Evolutionary conservation across 2,888 invertebrate genomes (phyloP).

Genomic region (Aproaerema taeniolella): DNA sequence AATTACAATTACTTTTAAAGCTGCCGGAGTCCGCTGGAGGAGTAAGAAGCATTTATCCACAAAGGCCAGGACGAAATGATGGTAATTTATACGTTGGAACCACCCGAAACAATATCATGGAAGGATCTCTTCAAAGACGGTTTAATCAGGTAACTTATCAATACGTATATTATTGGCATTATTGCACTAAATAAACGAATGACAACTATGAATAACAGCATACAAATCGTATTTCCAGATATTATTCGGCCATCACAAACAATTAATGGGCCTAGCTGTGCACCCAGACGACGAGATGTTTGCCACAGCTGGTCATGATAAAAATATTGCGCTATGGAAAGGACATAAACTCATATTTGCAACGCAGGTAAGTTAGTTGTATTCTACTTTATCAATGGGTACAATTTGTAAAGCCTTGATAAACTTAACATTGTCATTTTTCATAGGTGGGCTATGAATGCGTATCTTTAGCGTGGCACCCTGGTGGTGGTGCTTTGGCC

Average conservation of each 20-base stretch:
- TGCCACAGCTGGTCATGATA: constrained; percentile 94
- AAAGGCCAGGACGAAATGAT: constrained; percentile 91
- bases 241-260: constrained; percentile 92
- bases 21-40: constrained; percentile 92
- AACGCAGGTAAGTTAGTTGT: constrained; percentile 79
- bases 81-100: constrained; percentile 95
- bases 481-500: constrained; percentile 90
- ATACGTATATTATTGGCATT: too few species aligned
- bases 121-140: constrained; percentile 92
- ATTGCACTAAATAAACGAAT: too few species aligned
- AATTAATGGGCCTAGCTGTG: constrained; percentile 91
- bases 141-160: constrained; percentile 89
- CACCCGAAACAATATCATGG: constrained; percentile 91
- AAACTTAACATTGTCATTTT: not conserved
- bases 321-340: constrained; percentile 93
- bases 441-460: constrained; percentile 90
- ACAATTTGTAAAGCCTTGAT: not conserved
- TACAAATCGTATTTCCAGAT: too few species aligned
- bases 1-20: constrained; percentile 57
- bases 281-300: constrained; percentile 95
- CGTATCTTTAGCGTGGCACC: constrained; percentile 91
- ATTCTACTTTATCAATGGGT: not conserved
- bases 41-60: constrained; percentile 92
- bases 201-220: too few species aligned
- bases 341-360: constrained; percentile 92